phyloP scores from a whole-genome alignment of 64 coral and sea anemone species.

The Catalaphyllia jardinei region DNA sequence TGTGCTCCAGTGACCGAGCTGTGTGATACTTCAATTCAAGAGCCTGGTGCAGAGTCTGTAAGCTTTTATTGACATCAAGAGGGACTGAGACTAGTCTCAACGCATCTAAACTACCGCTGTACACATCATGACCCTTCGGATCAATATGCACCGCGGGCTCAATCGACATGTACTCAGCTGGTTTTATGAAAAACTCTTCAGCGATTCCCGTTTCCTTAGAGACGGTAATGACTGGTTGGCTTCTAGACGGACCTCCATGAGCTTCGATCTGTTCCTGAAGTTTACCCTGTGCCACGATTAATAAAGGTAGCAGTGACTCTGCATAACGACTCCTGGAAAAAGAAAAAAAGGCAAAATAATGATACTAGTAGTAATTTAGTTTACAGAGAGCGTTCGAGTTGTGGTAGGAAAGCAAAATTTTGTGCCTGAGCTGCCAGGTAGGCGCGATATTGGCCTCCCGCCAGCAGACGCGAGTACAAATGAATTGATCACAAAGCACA shows the following conservation, averaged over 20 bases:
- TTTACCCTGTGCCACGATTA: constrained; percentile 83
- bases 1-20: constrained; percentile 85
- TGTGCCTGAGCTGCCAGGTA: too few relatives aligned
- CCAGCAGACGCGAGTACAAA: too few relatives aligned
- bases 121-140: constrained; percentile 96
- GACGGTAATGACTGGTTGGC: constrained; percentile 72
- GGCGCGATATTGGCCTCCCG: too few relatives aligned
- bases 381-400: too few relatives aligned
- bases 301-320: constrained; percentile 79
- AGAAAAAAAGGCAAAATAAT: not conserved
- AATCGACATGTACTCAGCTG: constrained; percentile 73
- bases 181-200: constrained; percentile 68
- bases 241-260: constrained; percentile 64
- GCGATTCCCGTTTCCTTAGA: constrained; percentile 77
- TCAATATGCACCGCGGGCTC: constrained; percentile 98
- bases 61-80: constrained; percentile 77
- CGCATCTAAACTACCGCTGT: constrained; percentile 86
- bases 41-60: constrained; percentile 69
- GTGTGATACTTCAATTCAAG: constrained; percentile 88
- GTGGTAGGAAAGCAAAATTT: too few relatives aligned
- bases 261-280: constrained; percentile 62
- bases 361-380: too few relatives aligned
- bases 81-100: constrained; percentile 87
- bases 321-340: constrained; percentile 84
- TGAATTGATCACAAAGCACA: too few relatives aligned